These are phyloP conservation scores for Tetrao urogallus DNA, from an alignment of 2,113 vertebrate species.

Conservation along the genomic window DNA sequence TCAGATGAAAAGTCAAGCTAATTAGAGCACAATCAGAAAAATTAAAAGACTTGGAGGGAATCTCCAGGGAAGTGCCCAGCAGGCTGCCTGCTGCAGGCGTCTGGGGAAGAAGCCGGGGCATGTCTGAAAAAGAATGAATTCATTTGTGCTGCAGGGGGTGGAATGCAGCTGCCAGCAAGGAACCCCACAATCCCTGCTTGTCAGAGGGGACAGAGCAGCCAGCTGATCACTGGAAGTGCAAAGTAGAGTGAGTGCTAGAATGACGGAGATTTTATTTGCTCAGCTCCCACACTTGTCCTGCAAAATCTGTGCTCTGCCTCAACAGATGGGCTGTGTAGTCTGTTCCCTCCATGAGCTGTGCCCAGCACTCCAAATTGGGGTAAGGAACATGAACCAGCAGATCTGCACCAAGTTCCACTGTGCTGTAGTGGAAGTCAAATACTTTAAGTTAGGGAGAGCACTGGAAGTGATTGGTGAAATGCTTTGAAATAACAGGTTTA, in stretches of 20 bases:
- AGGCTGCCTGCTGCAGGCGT: background rate
- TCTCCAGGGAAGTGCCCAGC: background rate
- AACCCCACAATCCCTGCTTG: background rate
- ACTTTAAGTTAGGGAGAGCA: background rate
- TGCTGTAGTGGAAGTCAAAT: background rate
- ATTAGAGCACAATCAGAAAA: background rate
- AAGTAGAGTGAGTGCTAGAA: constrained; percentile 48
- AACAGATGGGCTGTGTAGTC: constrained; percentile 21
- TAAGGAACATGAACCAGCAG: background rate
- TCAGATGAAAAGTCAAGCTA: background rate
- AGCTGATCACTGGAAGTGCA: constrained; percentile 37
- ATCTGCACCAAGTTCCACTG: background rate
- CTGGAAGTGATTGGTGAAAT: background rate
- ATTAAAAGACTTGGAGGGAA: background rate
- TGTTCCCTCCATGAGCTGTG: background rate
- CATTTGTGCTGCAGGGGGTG: constrained; percentile 4
- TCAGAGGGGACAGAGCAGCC: background rate
- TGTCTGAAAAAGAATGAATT: background rate
- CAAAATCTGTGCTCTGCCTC: constrained; percentile 43
- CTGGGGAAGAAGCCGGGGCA: background rate
- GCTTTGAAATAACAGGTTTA: background rate
- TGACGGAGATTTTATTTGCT: constrained; percentile 56
- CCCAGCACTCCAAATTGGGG: background rate
- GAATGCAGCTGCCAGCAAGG: constrained; percentile 36
- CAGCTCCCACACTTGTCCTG: constrained; percentile 45